Conservation (phyloP, 2,113 vertebrate species). For the Cryptomyrus ogoouensis region DNA sequence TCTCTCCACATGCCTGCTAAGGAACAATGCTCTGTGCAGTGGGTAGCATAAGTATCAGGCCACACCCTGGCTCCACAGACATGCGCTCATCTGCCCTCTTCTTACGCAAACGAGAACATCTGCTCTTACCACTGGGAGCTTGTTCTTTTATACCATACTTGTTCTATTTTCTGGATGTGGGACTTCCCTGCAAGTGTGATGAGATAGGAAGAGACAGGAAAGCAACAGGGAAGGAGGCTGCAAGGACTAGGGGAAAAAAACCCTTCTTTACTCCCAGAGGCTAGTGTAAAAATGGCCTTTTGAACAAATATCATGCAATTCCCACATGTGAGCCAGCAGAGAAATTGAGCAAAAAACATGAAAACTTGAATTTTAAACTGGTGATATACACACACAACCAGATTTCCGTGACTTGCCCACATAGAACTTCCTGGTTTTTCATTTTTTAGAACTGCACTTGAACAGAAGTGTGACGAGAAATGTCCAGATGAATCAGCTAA, state of each 20-base stretch:
- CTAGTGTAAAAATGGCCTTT: background rate
- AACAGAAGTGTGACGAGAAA: background rate
- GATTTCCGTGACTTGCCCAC: background rate
- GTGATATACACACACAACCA: background rate
- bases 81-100: background rate
- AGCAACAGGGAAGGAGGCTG: background rate
- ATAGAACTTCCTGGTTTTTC: background rate
- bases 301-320: constrained; percentile 11
- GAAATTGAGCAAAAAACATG: background rate
- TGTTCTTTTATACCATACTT: background rate
- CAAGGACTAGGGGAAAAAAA: background rate
- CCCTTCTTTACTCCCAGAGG: background rate
- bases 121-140: constrained; percentile 12
- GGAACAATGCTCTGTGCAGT: background rate
- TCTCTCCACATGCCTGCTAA: background rate
- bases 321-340: background rate
- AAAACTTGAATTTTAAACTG: background rate
- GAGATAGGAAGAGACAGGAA: background rate
- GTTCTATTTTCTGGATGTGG: background rate
- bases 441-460: background rate
- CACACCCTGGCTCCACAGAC: background rate
- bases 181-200: background rate
- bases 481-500: background rate
- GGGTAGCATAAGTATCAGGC: background rate
- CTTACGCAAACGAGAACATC: constrained; percentile 5